Percentiles rank a stretch among this genome's conserved stretches.
These are phyloP conservation scores for Homarus gammarus DNA, from an alignment of 2,888 invertebrate genomes.

Conservation along the genomic window DNA sequence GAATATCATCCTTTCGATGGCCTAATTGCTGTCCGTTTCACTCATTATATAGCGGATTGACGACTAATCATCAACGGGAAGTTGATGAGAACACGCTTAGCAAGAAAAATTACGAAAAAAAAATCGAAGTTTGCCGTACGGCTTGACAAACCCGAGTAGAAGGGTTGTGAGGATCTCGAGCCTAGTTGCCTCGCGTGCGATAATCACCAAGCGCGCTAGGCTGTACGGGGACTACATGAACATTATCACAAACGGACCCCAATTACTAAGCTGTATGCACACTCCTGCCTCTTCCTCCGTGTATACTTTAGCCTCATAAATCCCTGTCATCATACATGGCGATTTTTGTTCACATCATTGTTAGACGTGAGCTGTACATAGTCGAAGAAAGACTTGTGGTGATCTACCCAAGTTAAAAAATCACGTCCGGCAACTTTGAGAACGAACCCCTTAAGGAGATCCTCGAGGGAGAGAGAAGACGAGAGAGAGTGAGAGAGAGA, in stretches of 20 bases:
- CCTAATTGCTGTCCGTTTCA: constrained; percentile 19
- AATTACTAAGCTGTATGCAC: background rate
- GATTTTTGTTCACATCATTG: no score
- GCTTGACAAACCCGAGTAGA: constrained; percentile 62
- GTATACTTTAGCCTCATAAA: no score
- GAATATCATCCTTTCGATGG: background rate
- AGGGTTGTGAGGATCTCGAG: constrained; percentile 28
- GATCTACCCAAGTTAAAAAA: background rate
- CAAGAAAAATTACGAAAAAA: constrained; percentile 37
- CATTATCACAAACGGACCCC: background rate
- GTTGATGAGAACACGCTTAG: constrained; percentile 17
- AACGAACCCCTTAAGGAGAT: background rate
- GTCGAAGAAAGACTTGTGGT: background rate
- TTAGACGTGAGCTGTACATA: background rate
- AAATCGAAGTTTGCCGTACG: constrained; percentile 61
- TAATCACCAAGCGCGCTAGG: constrained; percentile 24
- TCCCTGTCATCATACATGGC: no score
- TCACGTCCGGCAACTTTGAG: constrained; percentile 1
- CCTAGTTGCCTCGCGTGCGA: constrained; percentile 41
- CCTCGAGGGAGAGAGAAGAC: background rate
- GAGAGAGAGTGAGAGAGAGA: background rate
- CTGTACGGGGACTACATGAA: background rate
- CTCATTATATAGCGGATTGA: background rate
- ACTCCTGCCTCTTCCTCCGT: no score
- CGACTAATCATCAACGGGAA: constrained; percentile 16